Evolutionary conservation across 1,140 invertebrate species (phyloP).

Genomic region (Philaenus spumarius): DNA sequence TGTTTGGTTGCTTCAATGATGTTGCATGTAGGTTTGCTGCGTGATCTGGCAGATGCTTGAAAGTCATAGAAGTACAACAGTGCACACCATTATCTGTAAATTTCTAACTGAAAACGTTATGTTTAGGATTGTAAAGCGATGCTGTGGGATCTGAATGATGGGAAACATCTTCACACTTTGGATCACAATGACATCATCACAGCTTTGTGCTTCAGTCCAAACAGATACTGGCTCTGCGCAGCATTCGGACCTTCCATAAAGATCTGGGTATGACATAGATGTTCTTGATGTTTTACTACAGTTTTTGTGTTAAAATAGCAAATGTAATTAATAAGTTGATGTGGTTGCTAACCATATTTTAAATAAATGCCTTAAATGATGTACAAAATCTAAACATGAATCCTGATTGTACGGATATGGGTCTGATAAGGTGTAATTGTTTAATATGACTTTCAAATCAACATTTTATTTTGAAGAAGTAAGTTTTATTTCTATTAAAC

Average conservation of each 20-base stretch:
- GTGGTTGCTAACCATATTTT: too few relatives aligned
- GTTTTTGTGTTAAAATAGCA: not conserved
- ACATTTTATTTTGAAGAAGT: too few relatives aligned
- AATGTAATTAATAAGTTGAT: not conserved
- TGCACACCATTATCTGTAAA: too few relatives aligned
- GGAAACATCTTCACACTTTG: conserved; percentile 97
- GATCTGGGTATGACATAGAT: conserved; percentile 93
- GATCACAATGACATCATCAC: conserved; percentile 99
- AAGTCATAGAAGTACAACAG: too few relatives aligned
- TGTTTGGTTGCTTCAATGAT: too few relatives aligned
- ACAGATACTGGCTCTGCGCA: conserved; percentile 99
- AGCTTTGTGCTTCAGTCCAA: conserved; percentile 97
- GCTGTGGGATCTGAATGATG: conserved; percentile 99
- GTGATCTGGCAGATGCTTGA: too few relatives aligned
- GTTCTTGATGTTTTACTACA: not conserved
- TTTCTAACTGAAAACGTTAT: too few relatives aligned
- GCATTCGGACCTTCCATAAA: conserved; percentile 98
- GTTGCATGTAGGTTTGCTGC: too few relatives aligned
- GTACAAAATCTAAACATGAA: too few relatives aligned
- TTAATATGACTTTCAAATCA: not conserved
- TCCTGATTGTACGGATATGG: not conserved
- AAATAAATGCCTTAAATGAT: not conserved
- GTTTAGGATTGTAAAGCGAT: conserved; percentile 92
- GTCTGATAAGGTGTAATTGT: not conserved
- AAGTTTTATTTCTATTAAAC: too few relatives aligned